Conservation (phyloP, 2,113 vertebrate species). For the Suricata suricatta region DNA sequence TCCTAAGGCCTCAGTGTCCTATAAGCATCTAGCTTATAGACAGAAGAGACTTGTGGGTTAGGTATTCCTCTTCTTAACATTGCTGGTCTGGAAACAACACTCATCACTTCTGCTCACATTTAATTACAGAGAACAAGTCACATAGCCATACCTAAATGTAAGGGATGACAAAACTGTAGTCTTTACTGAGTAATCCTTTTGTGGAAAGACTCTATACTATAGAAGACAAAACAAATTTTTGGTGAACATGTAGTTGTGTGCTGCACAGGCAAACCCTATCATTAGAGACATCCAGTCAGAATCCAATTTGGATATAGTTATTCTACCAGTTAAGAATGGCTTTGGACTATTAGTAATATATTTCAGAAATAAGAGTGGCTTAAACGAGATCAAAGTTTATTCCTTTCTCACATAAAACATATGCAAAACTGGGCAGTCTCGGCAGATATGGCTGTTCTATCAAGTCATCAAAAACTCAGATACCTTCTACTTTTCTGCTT, state of each 20-base stretch:
- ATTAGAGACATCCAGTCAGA: background rate
- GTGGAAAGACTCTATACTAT: background rate
- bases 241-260: background rate
- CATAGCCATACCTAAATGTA: background rate
- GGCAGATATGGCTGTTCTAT: background rate
- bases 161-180: background rate
- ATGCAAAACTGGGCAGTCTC: background rate
- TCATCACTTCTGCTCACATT: background rate
- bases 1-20: background rate
- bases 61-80: background rate
- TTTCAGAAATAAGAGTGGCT: background rate
- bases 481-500: background rate
- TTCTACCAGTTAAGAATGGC: background rate
- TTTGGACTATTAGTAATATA: background rate
- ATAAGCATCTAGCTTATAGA: background rate
- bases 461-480: background rate
- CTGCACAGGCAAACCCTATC: background rate
- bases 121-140: background rate
- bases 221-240: background rate
- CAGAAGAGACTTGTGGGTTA: background rate
- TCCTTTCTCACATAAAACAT: background rate
- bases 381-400: background rate
- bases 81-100: background rate
- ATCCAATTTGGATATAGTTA: background rate
- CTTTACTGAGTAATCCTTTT: background rate